Conservation (phyloP, 2,888 invertebrate species). For the Stegana nigrithorax region DNA sequence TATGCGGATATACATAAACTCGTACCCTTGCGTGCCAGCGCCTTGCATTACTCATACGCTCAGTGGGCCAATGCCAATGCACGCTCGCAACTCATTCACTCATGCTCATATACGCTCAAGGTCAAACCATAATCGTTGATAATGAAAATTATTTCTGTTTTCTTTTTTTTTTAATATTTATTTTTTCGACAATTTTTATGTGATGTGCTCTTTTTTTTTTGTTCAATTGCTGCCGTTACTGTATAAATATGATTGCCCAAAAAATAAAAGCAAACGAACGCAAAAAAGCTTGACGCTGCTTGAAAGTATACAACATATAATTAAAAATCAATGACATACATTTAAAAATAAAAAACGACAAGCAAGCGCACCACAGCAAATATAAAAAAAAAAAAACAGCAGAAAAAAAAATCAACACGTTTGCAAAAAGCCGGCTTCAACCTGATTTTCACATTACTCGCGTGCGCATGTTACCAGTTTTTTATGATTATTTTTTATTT, state of each 20-base stretch:
- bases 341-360: constrained; percentile 2
- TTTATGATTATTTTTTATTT: constrained; percentile 30
- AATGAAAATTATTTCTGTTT: constrained; percentile 62
- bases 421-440: constrained; percentile 12
- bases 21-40: constrained; percentile 37
- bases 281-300: constrained; percentile 31
- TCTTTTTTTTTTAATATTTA: constrained; percentile 28
- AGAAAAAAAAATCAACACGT: background rate
- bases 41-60: constrained; percentile 34
- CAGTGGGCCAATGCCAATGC: constrained; percentile 17
- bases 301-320: constrained; percentile 62
- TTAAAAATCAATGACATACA: constrained; percentile 66
- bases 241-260: constrained; percentile 56
- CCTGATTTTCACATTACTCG: constrained; percentile 10
- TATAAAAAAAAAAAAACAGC: background rate
- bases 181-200: constrained; percentile 39
- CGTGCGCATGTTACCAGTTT: constrained; percentile 25
- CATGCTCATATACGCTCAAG: constrained; percentile 46
- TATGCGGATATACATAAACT: constrained; percentile 18
- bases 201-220: background rate
- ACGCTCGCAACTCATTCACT: constrained; percentile 22
- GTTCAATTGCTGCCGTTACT: constrained; percentile 35
- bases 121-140: constrained; percentile 66
- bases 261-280: constrained; percentile 34
- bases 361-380: background rate